Conservation (phyloP, 2,888 invertebrate genomes). For the Andrena dorsata region DNA sequence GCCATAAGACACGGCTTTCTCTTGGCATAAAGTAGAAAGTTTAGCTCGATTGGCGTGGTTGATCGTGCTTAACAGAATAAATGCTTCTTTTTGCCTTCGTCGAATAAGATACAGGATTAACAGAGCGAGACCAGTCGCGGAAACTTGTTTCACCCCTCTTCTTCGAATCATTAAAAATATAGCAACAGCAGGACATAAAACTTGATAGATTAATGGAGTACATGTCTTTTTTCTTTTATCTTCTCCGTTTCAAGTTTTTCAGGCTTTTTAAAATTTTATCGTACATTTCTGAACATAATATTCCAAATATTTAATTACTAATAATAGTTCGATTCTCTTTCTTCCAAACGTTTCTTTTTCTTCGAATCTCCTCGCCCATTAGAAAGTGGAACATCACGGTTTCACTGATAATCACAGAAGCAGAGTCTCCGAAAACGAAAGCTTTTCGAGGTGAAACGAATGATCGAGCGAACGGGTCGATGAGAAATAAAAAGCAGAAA, state of each 20-base stretch:
- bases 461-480: slow-evolving; percentile 22
- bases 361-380: background rate
- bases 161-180: slow-evolving; percentile 3
- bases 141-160: slow-evolving; percentile 13
- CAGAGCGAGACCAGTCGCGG: slow-evolving; percentile 44
- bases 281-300: no score
- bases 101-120: slow-evolving; percentile 26
- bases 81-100: slow-evolving; percentile 38
- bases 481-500: slow-evolving; percentile 16
- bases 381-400: slow-evolving; percentile 20
- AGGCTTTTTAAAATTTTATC: no score
- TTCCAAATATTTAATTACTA: no score
- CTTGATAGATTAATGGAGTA: no score
- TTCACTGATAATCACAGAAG: slow-evolving; percentile 12
- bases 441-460: slow-evolving; percentile 24
- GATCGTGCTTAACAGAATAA: slow-evolving; percentile 56
- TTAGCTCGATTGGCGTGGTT: slow-evolving; percentile 54
- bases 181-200: background rate
- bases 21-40: slow-evolving; percentile 75
- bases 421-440: slow-evolving; percentile 45
- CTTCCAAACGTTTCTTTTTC: background rate
- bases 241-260: no score
- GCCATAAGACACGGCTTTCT: slow-evolving; percentile 68
- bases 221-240: no score
- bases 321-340: no score